Base-by-base conservation (phyloP, 2,888 invertebrate species). In the Antheraea yamamai region DNA sequence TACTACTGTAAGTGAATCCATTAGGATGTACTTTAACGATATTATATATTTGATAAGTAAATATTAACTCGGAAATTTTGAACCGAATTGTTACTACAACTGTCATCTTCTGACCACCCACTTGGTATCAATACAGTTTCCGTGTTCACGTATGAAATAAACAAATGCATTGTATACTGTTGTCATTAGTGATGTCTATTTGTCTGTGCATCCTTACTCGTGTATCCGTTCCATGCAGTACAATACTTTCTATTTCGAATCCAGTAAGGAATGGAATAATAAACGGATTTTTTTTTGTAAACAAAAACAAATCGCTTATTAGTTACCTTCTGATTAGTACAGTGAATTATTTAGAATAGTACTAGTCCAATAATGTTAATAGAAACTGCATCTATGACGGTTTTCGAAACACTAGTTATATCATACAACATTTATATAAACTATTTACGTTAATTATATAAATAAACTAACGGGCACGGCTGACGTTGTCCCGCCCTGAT, bases 101-200 rank as follows among this genome's bases (percentile, higher is more conserved):
- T 66, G 58, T 16, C 23, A 58, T 55, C 14, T 74, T 76, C 80
- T 85, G 92, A 89, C 94, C 94, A 94, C 94, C 94, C 93, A 93
- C 91, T 92, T 85, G 88, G 80, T 79, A 81, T 81, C 81, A 84
- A 88, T 89, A 85, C 87, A 86, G 87, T 90, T 91, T 92, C 92
- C 89, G 87, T 85, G 87, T 89, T 88, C 85, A 79, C 83, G 83
- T 82, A 86, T 86, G 90, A 91, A 92, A 93, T 92, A 94, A 94
- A 94, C 94, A 93, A 89, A 91, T 87, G 81, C 86, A 90, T 90
- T 93, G 94, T 95, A 82, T 93, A 84, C 87, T 89, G 88, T 92
- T 91, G 93, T 93, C 88, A 93, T 94, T 94, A 94, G 91, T 85
- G 77, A 85, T 85, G 88, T 88, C 85, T 91, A 92, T 91, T 92